phyloP scores from a whole-genome alignment of 2,888 invertebrate species.

The Cryptocephalus primarius region DNA sequence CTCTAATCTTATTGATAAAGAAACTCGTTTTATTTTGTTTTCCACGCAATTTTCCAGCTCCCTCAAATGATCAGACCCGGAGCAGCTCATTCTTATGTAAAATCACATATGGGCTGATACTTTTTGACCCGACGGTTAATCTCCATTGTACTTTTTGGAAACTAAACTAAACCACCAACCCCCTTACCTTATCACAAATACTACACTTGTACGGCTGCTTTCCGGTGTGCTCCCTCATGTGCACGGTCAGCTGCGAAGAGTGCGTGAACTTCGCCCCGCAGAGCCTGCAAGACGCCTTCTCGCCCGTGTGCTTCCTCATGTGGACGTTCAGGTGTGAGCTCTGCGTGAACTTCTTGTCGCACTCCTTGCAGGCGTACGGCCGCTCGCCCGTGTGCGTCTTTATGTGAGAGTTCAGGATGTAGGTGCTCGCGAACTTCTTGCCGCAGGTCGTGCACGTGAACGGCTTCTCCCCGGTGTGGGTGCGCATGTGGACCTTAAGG shows the following conservation, averaged over 20 bases:
- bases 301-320: constrained; percentile 48
- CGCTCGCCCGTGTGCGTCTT: constrained; percentile 53
- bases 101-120: no score
- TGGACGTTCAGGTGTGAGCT: constrained; percentile 48
- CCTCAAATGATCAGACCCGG: no score
- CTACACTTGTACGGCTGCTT: constrained; percentile 33
- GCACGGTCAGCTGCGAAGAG: constrained; percentile 34
- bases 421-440: constrained; percentile 48
- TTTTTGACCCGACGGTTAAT: no score
- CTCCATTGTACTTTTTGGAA: no score
- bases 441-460: constrained; percentile 29
- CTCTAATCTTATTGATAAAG: not conserved
- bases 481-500: constrained; percentile 41
- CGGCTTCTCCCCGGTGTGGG: constrained; percentile 34
- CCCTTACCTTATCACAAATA: constrained; percentile 28
- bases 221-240: constrained; percentile 34
- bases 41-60: no score
- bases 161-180: no score
- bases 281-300: constrained; percentile 33
- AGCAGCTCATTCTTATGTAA: no score
- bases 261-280: constrained; percentile 32
- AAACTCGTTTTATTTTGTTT: not conserved
- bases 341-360: constrained; percentile 50
- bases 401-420: constrained; percentile 47
- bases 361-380: constrained; percentile 45